These are phyloP conservation scores for Eurois occulta DNA, from an alignment of 2,888 invertebrate species.

Conservation along the genomic window DNA sequence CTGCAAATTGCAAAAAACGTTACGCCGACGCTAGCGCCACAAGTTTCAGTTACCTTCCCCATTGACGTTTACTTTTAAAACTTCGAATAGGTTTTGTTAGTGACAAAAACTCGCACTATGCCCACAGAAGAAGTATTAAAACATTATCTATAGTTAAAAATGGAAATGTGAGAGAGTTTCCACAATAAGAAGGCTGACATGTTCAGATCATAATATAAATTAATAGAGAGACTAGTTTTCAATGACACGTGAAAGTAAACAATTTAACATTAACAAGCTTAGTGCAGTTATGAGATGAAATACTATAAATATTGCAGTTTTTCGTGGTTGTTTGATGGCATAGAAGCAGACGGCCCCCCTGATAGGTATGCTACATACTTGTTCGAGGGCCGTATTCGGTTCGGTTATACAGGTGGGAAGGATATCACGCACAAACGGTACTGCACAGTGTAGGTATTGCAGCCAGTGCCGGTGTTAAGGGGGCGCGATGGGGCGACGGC, in stretches of 20 bases:
- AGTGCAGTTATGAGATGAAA: constrained; percentile 30
- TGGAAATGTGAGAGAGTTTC: background rate
- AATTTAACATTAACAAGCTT: constrained; percentile 32
- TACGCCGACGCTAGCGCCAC: background rate
- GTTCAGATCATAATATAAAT: constrained; percentile 61
- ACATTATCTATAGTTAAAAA: background rate
- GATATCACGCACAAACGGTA: background rate
- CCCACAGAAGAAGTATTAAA: constrained; percentile 19
- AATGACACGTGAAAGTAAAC: constrained; percentile 56
- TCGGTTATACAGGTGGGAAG: background rate
- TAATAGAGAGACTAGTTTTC: constrained; percentile 65
- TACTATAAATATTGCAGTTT: background rate
- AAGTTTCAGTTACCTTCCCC: background rate
- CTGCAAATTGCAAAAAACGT: too few species aligned
- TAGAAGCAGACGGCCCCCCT: background rate
- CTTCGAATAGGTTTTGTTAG: background rate
- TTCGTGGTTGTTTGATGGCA: background rate
- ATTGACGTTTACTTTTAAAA: background rate
- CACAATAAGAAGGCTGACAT: constrained; percentile 22
- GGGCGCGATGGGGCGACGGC: too few species aligned
- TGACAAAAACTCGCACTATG: background rate
- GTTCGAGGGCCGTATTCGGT: background rate
- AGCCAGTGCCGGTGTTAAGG: too few species aligned
- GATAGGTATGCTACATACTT: background rate
- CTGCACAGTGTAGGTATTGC: too few species aligned